Percentiles rank a stretch among this genome's conserved stretches.
These are phyloP conservation scores for Cyprinus carpio DNA, from an alignment of 2,113 vertebrate genomes.

Conservation along the genomic window DNA sequence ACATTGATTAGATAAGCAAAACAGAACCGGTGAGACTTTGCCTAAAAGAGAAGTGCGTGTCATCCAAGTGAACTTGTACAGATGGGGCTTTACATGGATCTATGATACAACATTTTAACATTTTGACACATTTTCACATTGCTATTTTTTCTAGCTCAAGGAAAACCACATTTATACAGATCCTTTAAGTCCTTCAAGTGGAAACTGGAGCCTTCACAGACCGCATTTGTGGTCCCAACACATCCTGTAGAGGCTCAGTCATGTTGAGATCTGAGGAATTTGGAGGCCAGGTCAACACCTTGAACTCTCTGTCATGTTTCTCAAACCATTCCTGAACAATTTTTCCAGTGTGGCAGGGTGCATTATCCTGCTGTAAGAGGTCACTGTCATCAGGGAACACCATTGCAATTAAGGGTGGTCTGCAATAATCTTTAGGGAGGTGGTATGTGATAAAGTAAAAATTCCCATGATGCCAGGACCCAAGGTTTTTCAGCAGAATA, in stretches of 20 bases:
- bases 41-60: not conserved
- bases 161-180: not conserved
- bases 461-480: too few relatives aligned
- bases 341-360: not conserved
- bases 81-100: not conserved
- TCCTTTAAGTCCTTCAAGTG: not conserved
- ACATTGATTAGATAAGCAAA: constrained; percentile 37
- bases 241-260: not conserved
- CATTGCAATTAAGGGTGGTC: too few relatives aligned
- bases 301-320: not conserved
- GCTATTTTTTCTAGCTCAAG: not conserved
- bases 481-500: too few relatives aligned
- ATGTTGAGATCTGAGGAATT: not conserved
- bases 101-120: not conserved
- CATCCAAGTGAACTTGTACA: not conserved
- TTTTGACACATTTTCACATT: too few relatives aligned
- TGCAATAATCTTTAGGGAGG: not conserved
- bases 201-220: too few relatives aligned
- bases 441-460: not conserved
- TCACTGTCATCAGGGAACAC: not conserved
- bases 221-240: too few relatives aligned
- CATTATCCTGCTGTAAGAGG: too few relatives aligned
- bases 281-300: not conserved
- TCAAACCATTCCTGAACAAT: not conserved
- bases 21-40: not conserved